Percentiles rank a stretch among this genome's conserved stretches.
These are phyloP conservation scores for Heliconius cydno DNA, from an alignment of 2,888 invertebrate species.

Conservation along the genomic window DNA sequence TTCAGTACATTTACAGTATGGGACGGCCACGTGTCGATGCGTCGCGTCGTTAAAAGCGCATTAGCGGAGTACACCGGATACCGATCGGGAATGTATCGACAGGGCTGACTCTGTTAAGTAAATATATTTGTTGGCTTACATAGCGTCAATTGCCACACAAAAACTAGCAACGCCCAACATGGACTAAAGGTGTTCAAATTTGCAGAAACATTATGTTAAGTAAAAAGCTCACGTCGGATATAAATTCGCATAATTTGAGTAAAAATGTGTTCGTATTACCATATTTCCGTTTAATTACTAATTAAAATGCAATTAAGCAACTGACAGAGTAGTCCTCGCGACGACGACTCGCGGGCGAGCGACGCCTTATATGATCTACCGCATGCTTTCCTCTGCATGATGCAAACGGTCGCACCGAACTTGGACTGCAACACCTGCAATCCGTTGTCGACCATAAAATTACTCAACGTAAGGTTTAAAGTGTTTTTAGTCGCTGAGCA, in stretches of 20 bases:
- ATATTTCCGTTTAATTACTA: slow-evolving; percentile 43
- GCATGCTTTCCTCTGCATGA: slow-evolving; percentile 28
- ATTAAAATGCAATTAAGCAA: slow-evolving; percentile 44
- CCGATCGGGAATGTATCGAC: slow-evolving; percentile 22
- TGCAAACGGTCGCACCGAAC: slow-evolving; percentile 24
- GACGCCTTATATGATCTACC: slow-evolving; percentile 40
- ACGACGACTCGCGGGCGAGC: not conserved
- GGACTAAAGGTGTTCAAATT: slow-evolving; percentile 19
- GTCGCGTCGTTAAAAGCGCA: slow-evolving; percentile 58
- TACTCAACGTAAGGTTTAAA: not conserved
- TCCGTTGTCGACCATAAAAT: slow-evolving; percentile 9
- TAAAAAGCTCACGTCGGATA: not conserved
- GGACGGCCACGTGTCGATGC: slow-evolving; percentile 48
- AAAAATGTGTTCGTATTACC: slow-evolving; percentile 32
- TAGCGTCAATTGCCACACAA: not conserved
- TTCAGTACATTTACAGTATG: not conserved
- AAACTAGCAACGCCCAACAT: not conserved
- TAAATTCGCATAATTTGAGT: slow-evolving; percentile 22
- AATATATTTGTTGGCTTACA: not conserved
- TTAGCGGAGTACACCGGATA: slow-evolving; percentile 53
- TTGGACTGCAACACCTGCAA: not conserved
- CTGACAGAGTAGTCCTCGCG: slow-evolving; percentile 34
- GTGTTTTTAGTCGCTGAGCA: slow-evolving; percentile 16
- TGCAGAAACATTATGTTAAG: not conserved
- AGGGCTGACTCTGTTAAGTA: not conserved